Conservation (phyloP, 2,113 vertebrate genomes). For the Cheirogaleus medius region DNA sequence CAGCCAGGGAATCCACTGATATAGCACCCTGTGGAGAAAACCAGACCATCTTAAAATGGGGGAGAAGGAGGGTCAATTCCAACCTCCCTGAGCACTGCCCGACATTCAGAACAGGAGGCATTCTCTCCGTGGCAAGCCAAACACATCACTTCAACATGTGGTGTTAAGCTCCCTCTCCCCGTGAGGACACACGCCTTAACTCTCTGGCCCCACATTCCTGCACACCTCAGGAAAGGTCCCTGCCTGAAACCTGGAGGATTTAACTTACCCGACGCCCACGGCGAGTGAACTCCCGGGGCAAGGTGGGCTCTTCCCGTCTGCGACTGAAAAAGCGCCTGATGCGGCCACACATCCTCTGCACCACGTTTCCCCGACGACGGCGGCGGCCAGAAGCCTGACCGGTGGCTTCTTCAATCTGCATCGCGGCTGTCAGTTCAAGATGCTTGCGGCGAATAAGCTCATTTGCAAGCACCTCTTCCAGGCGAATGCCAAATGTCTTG, state of each 20-base stretch:
- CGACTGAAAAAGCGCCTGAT: slow-evolving; percentile 66
- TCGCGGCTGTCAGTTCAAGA: slow-evolving; percentile 45
- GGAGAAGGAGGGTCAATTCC: background rate
- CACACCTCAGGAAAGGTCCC: background rate
- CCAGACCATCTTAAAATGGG: background rate
- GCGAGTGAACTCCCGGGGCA: slow-evolving; percentile 74
- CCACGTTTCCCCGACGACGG: slow-evolving; percentile 69
- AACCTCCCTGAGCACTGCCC: background rate
- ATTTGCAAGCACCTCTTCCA: slow-evolving; percentile 73
- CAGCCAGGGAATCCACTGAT: slow-evolving; percentile 93
- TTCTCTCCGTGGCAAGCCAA: background rate
- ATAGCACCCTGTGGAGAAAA: slow-evolving; percentile 88
- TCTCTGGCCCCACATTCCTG: background rate
- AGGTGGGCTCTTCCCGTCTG: slow-evolving; percentile 27
- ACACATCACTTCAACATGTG: background rate
- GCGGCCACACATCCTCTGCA: slow-evolving; percentile 68
- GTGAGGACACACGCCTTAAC: background rate
- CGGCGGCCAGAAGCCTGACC: background rate
- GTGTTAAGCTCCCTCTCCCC: background rate
- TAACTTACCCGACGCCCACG: slow-evolving; percentile 75
- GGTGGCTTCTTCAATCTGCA: slow-evolving; percentile 54
- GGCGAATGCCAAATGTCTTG: slow-evolving; percentile 67
- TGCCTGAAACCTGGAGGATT: background rate
- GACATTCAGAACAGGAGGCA: background rate
- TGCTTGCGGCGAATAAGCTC: slow-evolving; percentile 68